phyloP scores from a whole-genome alignment of 1,140 invertebrate species.

The Meloidogyne chitwoodi region DNA sequence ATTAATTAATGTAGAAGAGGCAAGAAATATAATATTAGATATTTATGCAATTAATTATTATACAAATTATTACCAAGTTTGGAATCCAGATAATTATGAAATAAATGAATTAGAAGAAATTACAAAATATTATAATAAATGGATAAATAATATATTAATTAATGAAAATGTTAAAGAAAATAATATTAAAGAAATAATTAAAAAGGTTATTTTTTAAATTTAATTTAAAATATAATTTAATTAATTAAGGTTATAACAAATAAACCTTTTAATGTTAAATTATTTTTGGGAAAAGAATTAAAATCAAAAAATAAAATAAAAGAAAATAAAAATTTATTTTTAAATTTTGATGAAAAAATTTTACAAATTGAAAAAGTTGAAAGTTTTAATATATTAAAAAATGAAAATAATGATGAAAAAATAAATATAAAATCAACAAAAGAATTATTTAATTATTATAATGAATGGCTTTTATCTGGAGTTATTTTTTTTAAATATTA shows the following conservation, averaged over 20 bases:
- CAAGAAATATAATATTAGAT: background rate
- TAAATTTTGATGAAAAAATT: background rate
- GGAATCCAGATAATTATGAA: background rate
- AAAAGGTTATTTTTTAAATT: no score
- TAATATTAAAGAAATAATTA: no score
- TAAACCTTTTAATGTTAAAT: background rate
- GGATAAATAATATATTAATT: background rate
- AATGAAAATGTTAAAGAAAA: no score
- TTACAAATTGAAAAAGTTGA: background rate
- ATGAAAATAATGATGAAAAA: background rate
- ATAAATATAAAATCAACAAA: background rate
- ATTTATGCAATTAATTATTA: background rate
- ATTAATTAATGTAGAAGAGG: background rate
- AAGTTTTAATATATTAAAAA: background rate
- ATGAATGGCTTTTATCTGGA: background rate
- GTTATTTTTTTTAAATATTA: background rate
- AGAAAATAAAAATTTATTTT: background rate
- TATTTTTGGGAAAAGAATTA: background rate
- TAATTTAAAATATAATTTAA: no score
- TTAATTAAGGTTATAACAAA: background rate
- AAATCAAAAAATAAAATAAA: background rate
- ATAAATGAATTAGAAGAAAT: background rate
- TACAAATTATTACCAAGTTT: background rate
- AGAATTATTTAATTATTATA: background rate
- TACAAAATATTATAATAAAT: background rate